Evolutionary conservation across 2,113 vertebrate species (phyloP).

Genomic region (Pampusana beccarii): DNA sequence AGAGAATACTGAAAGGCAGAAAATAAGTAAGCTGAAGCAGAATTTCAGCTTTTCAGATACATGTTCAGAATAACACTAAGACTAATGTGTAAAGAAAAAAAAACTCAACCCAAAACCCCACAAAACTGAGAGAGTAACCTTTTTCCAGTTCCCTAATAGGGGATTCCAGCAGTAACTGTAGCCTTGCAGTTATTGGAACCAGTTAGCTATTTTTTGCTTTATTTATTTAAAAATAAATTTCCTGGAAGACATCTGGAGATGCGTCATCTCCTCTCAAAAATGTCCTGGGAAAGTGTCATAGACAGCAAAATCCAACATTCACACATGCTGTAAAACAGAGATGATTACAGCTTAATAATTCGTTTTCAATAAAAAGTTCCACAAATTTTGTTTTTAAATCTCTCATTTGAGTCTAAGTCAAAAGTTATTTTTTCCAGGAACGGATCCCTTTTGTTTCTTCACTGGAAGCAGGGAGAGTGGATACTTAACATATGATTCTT

Average conservation of each 20-base stretch:
- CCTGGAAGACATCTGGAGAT: slow-evolving; percentile 71
- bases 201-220: slow-evolving; percentile 60
- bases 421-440: slow-evolving; percentile 30
- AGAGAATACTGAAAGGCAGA: background rate
- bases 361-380: background rate
- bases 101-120: background rate
- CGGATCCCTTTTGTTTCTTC: background rate
- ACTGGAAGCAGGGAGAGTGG: background rate
- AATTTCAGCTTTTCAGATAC: background rate
- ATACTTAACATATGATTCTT: background rate
- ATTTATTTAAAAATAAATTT: slow-evolving; percentile 75
- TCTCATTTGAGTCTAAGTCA: background rate
- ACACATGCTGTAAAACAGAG: background rate
- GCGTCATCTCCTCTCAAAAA: slow-evolving; percentile 64
- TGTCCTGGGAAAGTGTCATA: slow-evolving; percentile 71
- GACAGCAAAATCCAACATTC: slow-evolving; percentile 23
- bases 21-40: background rate
- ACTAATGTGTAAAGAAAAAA: background rate
- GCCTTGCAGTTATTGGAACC: background rate
- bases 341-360: background rate
- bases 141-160: background rate
- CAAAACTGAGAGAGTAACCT: background rate
- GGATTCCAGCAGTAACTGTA: slow-evolving; percentile 34
- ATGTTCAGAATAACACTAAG: background rate
- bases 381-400: slow-evolving; percentile 6